These are phyloP conservation scores for Hipposideros armiger DNA, from an alignment of 2,113 vertebrate genomes.

Conservation along the genomic window DNA sequence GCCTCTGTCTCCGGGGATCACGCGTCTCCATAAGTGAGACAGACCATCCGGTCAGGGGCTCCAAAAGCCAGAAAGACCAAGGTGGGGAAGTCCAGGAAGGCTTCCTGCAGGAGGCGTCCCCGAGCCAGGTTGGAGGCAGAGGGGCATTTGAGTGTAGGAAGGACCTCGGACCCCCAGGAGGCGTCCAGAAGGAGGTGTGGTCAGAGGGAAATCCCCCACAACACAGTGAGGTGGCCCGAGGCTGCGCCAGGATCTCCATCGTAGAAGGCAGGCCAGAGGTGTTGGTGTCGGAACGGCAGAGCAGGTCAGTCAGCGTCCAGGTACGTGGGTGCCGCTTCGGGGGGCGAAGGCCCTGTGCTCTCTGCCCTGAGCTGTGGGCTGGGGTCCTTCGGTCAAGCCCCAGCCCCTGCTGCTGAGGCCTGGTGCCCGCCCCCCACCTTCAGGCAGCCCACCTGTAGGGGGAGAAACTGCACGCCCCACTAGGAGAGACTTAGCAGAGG, in stretches of 20 bases:
- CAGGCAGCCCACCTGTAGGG: fast-evolving
- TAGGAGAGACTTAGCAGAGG: fast-evolving
- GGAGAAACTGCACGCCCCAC: too few relatives aligned
- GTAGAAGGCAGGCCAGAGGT: fast-evolving
- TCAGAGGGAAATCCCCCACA: too few relatives aligned
- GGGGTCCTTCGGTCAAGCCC: neutral
- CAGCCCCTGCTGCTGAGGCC: too few relatives aligned
- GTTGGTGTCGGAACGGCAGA: fast-evolving
- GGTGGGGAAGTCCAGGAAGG: neutral
- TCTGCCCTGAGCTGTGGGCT: fast-evolving
- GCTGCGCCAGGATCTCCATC: fast-evolving
- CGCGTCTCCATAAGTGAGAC: fast-evolving
- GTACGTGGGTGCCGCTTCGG: fast-evolving
- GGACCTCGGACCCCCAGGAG: too few relatives aligned
- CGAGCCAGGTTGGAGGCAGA: neutral
- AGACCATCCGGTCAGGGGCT: fast-evolving
- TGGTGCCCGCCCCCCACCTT: too few relatives aligned
- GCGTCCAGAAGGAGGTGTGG: too few relatives aligned
- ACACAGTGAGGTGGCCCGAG: fast-evolving
- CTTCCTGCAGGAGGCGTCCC: neutral
- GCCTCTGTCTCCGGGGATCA: neutral
- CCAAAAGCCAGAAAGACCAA: too few relatives aligned
- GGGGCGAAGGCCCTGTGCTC: neutral
- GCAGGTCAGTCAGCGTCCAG: neutral
- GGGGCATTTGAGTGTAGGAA: neutral